phyloP scores from a whole-genome alignment of 1,140 invertebrate genomes.

The Anthonomus grandis region DNA sequence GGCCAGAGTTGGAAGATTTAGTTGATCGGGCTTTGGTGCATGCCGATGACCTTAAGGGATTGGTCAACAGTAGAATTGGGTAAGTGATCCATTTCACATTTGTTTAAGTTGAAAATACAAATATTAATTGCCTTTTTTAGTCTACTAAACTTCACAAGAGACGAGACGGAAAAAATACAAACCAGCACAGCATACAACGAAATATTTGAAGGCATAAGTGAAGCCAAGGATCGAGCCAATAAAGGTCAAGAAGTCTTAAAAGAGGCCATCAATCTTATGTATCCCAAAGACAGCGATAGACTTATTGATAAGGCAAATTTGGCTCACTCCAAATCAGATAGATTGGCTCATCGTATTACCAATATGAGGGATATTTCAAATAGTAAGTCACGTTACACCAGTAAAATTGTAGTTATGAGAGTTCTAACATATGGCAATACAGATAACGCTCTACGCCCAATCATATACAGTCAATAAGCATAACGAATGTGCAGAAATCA shows the following conservation, averaged over 20 bases:
- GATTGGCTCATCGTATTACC: constrained; percentile 35
- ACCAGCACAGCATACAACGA: constrained; percentile 80
- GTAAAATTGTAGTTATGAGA: too few relatives aligned
- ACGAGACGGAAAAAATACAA: constrained; percentile 66
- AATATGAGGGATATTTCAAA: constrained; percentile 35
- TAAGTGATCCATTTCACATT: constrained; percentile 2
- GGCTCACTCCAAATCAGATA: constrained; percentile 34
- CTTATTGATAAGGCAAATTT: constrained; percentile 50
- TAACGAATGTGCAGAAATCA: too few relatives aligned
- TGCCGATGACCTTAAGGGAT: constrained; percentile 25
- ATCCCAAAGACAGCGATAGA: constrained; percentile 49
- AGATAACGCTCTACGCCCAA: too few relatives aligned
- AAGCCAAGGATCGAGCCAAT: constrained; percentile 62
- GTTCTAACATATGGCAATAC: too few relatives aligned
- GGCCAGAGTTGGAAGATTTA: constrained; percentile 13
- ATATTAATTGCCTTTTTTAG: constrained; percentile 47
- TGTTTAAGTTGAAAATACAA: neutral
- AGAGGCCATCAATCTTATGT: constrained; percentile 55
- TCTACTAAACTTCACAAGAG: constrained; percentile 64
- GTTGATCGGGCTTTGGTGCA: constrained; percentile 16
- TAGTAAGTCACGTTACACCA: constrained; percentile 25
- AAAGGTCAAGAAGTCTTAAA: constrained; percentile 62
- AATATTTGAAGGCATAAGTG: constrained; percentile 66
- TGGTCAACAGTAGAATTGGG: constrained; percentile 25
- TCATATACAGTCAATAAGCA: too few relatives aligned